phyloP scores from a whole-genome alignment of 23 tunicate species.

The Halocynthia aurantium region DNA sequence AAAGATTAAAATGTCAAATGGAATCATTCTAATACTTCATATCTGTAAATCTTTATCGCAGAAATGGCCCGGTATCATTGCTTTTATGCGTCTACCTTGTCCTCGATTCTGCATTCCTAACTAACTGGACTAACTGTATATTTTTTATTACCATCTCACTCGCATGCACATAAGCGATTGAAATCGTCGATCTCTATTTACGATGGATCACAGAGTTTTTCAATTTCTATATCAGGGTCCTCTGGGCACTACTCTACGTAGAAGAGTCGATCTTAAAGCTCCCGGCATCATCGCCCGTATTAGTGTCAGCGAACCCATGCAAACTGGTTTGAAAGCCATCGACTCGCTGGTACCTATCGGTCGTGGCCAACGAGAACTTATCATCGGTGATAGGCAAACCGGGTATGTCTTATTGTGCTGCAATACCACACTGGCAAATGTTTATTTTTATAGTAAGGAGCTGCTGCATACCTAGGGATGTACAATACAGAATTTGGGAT shows the following conservation, averaged over 20 bases:
- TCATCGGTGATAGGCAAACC: conserved; percentile 99
- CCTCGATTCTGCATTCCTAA: no score
- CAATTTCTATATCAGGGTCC: conserved; percentile 61
- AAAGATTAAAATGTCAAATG: no score
- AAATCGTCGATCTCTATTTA: background rate
- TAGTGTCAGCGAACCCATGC: conserved; percentile 99
- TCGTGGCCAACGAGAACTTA: conserved; percentile 98
- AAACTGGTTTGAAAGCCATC: conserved; percentile 98
- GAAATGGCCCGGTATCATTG: no score
- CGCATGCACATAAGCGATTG: no score
- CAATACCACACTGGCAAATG: background rate
- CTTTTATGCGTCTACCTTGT: no score
- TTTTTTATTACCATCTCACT: no score
- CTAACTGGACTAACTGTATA: no score
- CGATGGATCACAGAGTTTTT: background rate
- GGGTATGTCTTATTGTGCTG: conserved; percentile 43
- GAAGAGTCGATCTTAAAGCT: conserved; percentile 97
- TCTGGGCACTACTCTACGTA: conserved; percentile 47
- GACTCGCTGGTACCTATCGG: conserved; percentile 99
- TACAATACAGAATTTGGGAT: no score
- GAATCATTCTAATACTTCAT: no score
- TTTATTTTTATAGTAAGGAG: background rate
- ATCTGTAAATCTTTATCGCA: no score
- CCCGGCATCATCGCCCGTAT: conserved; percentile 99
- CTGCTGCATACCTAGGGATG: no score